A percentile compares a stretch with the other conserved stretches of the same genome.
These are phyloP conservation scores for Phrynocephalus versicolor DNA, from an alignment of 2,113 vertebrate genomes.

Conservation along the genomic window DNA sequence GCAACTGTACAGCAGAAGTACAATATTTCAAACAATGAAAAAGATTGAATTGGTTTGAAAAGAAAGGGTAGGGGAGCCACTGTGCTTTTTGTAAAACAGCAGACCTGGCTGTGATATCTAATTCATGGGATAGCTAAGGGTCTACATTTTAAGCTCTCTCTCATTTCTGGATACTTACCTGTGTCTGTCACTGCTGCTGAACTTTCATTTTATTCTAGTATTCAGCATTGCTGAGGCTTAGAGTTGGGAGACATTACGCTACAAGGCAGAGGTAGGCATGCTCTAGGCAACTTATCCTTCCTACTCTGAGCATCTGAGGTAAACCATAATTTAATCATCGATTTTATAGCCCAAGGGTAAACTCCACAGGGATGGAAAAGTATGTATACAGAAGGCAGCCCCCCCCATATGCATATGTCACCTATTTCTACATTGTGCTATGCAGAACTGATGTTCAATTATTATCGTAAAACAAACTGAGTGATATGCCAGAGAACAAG, in stretches of 20 bases:
- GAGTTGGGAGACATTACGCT: conserved; percentile 18
- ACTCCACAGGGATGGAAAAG: conserved; percentile 7
- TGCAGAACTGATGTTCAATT: neutral
- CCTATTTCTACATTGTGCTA: neutral
- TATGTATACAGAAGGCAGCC: conserved; percentile 1
- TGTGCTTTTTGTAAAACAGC: neutral
- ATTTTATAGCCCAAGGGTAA: conserved; percentile 8
- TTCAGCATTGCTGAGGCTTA: conserved; percentile 8
- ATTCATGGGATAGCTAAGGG: neutral
- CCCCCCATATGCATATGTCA: neutral
- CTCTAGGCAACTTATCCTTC: conserved; percentile 17
- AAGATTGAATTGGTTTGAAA: neutral
- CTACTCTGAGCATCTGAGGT: conserved; percentile 12
- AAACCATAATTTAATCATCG: conserved; percentile 36
- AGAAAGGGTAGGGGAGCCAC: neutral
- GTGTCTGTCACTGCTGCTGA: neutral
- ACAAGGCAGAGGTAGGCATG: conserved; percentile 24
- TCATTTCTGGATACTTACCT: conserved; percentile 4
- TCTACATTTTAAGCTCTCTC: conserved; percentile 4
- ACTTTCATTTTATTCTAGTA: neutral
- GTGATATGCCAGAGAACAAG: neutral
- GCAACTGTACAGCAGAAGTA: neutral
- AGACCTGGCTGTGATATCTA: conserved; percentile 2
- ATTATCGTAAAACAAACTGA: neutral
- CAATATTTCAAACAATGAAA: neutral